Percentiles rank a stretch among this genome's conserved stretches.
Conservation (phyloP, 2,888 invertebrate species). For the Agrochola macilenta region DNA sequence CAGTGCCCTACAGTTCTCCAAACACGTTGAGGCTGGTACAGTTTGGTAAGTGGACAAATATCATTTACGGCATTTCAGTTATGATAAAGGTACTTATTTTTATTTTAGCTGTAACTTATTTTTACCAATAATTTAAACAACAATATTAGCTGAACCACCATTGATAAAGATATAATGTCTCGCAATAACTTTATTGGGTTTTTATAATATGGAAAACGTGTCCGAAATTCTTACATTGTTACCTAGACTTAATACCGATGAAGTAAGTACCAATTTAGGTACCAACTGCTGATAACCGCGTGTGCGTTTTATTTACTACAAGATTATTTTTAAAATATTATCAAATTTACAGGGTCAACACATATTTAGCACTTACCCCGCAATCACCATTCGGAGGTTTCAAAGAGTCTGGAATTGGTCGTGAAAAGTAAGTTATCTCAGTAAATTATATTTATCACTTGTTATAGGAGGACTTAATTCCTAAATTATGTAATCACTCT, state of each 20-base stretch:
- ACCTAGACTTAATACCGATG: not conserved
- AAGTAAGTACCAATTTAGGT: not conserved
- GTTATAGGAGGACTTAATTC: not conserved
- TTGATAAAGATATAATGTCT: not conserved
- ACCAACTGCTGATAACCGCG: not conserved
- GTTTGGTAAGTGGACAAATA: slow-evolving; percentile 90
- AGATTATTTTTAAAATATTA: not conserved
- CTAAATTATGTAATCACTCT: not conserved
- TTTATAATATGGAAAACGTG: not conserved
- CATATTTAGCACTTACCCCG: slow-evolving; percentile 90
- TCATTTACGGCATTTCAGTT: not conserved
- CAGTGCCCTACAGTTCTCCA: slow-evolving; percentile 93
- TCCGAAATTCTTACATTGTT: slow-evolving; percentile 7
- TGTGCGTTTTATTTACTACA: not conserved
- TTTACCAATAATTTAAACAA: not conserved
- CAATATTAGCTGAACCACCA: not conserved
- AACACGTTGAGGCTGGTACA: slow-evolving; percentile 94
- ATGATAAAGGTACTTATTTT: no score
- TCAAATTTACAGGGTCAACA: slow-evolving; percentile 82
- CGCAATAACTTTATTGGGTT: not conserved
- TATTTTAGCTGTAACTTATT: not conserved
- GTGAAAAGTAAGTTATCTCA: slow-evolving; percentile 77
- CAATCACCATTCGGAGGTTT: slow-evolving; percentile 96
- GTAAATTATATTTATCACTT: not conserved
- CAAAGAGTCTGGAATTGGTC: slow-evolving; percentile 95